These are phyloP conservation scores for Dufourea novaeangliae DNA, from an alignment of 1,140 invertebrate genomes.

Conservation along the genomic window DNA sequence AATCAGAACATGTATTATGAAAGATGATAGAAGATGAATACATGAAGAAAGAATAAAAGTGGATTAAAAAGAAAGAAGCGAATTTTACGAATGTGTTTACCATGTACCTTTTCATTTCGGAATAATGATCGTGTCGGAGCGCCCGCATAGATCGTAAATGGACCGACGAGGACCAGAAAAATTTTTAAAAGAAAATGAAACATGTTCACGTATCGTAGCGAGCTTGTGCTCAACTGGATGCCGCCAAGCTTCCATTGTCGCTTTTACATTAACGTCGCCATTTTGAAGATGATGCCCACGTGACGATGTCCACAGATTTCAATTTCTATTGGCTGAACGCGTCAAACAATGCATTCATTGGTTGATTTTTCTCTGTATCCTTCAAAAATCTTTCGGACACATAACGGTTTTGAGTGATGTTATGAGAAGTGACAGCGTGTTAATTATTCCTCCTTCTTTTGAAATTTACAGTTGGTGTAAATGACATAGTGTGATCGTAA, in stretches of 20 bases:
- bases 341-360: neutral
- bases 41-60: neutral
- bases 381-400: neutral
- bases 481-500: no score
- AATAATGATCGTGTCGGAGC: neutral
- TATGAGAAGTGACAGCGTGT: neutral
- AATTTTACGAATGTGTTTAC: neutral
- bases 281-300: constrained; percentile 19
- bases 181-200: neutral
- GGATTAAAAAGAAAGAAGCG: neutral
- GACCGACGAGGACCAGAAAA: constrained; percentile 1
- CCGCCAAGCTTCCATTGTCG: constrained; percentile 1
- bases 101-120: constrained; percentile 31
- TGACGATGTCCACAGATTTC: neutral
- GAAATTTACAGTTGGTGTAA: no score
- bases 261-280: constrained; percentile 20
- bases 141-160: neutral
- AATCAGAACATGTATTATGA: neutral
- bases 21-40: constrained; percentile 1
- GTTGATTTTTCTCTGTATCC: neutral
- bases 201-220: neutral
- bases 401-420: neutral
- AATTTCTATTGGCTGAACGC: constrained; percentile 1
- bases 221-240: neutral
- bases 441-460: neutral